Conservation (phyloP, 2,888 invertebrate species). For the Platypus cylindrus region DNA sequence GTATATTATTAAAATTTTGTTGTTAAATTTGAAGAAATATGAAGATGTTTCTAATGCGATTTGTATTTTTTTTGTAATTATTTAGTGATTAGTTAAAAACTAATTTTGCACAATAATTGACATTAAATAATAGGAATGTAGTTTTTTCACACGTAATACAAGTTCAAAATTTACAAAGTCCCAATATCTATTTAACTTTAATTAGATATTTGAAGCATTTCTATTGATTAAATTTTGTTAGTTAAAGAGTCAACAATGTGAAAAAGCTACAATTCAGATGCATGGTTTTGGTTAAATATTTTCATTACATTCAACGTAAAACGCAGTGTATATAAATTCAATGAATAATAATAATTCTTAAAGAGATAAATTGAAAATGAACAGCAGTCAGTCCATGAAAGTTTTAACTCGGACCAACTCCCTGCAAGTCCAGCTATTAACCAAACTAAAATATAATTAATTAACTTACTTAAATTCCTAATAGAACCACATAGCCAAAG, state of each 20-base stretch:
- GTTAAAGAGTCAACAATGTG: background rate
- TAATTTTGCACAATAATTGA: conserved; percentile 6
- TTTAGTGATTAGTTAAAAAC: conserved; percentile 7
- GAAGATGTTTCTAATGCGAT: conserved; percentile 1
- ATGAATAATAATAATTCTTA: too few relatives aligned
- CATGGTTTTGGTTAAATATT: conserved; percentile 11
- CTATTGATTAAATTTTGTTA: background rate
- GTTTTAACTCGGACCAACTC: too few relatives aligned
- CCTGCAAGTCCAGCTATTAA: too few relatives aligned
- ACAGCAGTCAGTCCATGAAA: too few relatives aligned
- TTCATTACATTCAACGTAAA: too few relatives aligned
- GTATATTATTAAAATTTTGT: too few relatives aligned
- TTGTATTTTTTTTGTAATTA: conserved; percentile 7
- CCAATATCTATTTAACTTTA: too few relatives aligned
- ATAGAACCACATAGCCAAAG: conserved; percentile 59
- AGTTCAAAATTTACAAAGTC: too few relatives aligned
- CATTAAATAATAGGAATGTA: conserved; percentile 1
- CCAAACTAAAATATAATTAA: conserved; percentile 7
- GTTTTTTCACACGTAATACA: too few relatives aligned
- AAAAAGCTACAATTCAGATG: conserved; percentile 7
- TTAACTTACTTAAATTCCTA: conserved; percentile 20
- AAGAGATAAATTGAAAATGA: too few relatives aligned
- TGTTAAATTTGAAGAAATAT: conserved; percentile 5
- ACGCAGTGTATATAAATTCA: too few relatives aligned
- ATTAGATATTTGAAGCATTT: too few relatives aligned